A percentile compares a stretch with the other conserved stretches of the same genome.
phyloP scores from a whole-genome alignment of 2,113 vertebrate genomes.

The Psammodynastes pulverulentus region DNA sequence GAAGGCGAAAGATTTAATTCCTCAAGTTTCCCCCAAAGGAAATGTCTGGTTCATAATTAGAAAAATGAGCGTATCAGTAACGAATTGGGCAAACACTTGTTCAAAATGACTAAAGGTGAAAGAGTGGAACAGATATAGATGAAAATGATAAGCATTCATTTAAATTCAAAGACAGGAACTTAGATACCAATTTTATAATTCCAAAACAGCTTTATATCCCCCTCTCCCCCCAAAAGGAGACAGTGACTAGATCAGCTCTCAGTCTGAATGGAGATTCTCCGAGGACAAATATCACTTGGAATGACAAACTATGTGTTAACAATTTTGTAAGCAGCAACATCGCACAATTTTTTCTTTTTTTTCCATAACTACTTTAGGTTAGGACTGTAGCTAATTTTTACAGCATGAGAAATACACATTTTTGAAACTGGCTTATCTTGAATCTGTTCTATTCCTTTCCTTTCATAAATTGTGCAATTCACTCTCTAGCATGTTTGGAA shows the following conservation, averaged over 20 bases:
- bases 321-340: neutral
- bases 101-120: neutral
- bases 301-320: too few species aligned
- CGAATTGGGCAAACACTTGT: neutral
- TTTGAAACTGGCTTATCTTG: neutral
- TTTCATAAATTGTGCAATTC: neutral
- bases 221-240: neutral
- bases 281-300: neutral
- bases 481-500: neutral
- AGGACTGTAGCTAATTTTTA: neutral
- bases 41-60: neutral
- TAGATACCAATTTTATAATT: neutral
- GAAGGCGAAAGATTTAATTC: neutral
- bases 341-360: neutral
- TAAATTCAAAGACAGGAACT: neutral
- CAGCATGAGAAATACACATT: neutral
- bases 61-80: neutral
- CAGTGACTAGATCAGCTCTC: neutral
- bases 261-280: neutral
- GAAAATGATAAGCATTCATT: neutral
- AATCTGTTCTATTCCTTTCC: neutral
- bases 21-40: neutral
- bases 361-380: neutral
- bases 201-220: neutral
- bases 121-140: neutral